Conservation (phyloP, 2,888 invertebrate species). For the Ectemnius continuus region DNA sequence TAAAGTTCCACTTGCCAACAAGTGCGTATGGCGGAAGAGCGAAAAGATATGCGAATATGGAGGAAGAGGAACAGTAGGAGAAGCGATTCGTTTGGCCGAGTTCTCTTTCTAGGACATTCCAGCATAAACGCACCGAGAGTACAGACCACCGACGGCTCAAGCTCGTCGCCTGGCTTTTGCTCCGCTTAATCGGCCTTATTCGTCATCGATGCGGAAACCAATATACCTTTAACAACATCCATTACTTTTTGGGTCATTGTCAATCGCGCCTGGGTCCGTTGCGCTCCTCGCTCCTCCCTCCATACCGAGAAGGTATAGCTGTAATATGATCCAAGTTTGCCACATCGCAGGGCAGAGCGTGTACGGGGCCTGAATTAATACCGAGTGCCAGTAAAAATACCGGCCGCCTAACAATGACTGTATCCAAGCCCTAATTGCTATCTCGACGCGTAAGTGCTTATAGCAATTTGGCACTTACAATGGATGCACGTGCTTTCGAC, state of each 20-base stretch:
- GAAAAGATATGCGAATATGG: background rate
- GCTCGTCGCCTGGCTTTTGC: slow-evolving; percentile 19
- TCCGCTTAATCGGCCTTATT: slow-evolving; percentile 41
- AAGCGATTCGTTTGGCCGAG: background rate
- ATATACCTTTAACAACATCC: slow-evolving; percentile 20
- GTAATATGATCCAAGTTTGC: no score
- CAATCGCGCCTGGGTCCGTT: slow-evolving; percentile 5
- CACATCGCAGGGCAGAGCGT: no score
- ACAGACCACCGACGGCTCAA: background rate
- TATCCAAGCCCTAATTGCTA: no score
- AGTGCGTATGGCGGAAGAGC: background rate
- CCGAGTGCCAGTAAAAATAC: no score
- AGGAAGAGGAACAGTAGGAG: background rate
- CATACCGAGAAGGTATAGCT: no score
- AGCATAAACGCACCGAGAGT: background rate
- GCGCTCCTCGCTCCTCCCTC: no score
- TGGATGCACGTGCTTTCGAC: no score
- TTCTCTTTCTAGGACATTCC: slow-evolving; percentile 13
- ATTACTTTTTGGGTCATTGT: slow-evolving; percentile 40
- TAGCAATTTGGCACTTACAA: no score
- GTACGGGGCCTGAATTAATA: no score
- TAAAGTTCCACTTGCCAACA: background rate
- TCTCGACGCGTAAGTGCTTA: no score
- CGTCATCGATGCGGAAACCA: slow-evolving; percentile 40
- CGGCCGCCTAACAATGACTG: no score